These are phyloP conservation scores for Formica selysi DNA, from an alignment of 1,140 invertebrate species.

Conservation along the genomic window DNA sequence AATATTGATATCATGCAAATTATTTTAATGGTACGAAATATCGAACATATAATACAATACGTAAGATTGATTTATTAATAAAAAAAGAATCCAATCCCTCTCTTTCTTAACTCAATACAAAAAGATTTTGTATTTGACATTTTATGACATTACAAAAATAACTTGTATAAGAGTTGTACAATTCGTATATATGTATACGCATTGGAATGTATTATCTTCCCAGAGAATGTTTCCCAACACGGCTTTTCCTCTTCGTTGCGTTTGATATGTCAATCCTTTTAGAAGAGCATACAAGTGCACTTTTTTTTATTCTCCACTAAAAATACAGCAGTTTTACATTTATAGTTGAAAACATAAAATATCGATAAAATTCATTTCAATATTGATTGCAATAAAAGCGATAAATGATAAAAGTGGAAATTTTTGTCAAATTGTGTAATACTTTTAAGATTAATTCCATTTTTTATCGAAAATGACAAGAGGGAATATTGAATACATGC, in stretches of 20 bases:
- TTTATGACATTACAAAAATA: slow-evolving; percentile 22
- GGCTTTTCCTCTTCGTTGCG: slow-evolving; percentile 23
- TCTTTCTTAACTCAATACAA: not conserved
- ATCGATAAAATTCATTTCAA: not conserved
- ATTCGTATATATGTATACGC: slow-evolving; percentile 27
- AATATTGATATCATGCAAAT: not conserved
- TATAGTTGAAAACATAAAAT: slow-evolving; percentile 6
- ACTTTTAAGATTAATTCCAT: not conserved
- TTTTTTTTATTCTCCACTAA: not conserved
- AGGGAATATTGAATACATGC: not conserved
- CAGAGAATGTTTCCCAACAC: not conserved
- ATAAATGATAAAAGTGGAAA: not conserved
- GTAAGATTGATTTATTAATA: not conserved
- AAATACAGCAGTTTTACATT: slow-evolving; percentile 29
- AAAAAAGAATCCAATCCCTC: not conserved
- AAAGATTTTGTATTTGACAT: slow-evolving; percentile 14
- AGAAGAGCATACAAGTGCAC: not conserved
- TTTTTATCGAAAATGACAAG: not conserved
- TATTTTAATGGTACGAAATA: slow-evolving; percentile 4
- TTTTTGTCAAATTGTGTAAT: not conserved
- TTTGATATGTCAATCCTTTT: slow-evolving; percentile 46
- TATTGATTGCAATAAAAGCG: slow-evolving; percentile 19
- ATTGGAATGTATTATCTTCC: slow-evolving; percentile 47
- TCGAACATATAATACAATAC: too few species aligned
- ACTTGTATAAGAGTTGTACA: slow-evolving; percentile 13